Evolutionary conservation across 1,140 invertebrate species (phyloP), one percentile per base, ranked within the genome.

Genomic region (Cephus cinctus): DNA sequence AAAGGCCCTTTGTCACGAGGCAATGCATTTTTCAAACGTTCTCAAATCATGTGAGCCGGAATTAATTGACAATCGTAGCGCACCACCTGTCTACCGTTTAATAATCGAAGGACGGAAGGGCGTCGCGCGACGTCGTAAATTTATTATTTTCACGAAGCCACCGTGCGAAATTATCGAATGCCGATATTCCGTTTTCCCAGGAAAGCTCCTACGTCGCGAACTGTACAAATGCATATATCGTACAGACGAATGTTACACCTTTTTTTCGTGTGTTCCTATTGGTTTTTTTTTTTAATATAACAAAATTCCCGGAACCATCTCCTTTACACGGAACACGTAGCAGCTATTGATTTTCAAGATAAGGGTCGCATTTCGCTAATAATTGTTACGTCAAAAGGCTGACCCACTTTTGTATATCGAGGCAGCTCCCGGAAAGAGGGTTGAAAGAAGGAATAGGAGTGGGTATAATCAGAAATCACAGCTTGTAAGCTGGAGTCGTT

Each of bases 391-490:
- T 6, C 15, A 9, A 2, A 38, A 11, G 16, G 46, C 16, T n/a
- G 25, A 15, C 27, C 14, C 34, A 15, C 34, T 52, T 52, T 52
- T 23, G 14, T 41, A 25, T 39, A 35, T 44, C 46, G 50, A 56
- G 23, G 25, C 27, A 35, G 35, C 38, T 8, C 5, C 5, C 11
- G 1, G 19, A 36, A 46, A 50, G 43, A 25, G 11, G 31, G n/a
- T n/a, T 42, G 40, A 27, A 31, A 30, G 14, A 30, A 30, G 14
- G 27, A 30, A 12, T 12, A 12, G 27, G 9, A 11, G 27, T 12
- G 39, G 32, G 19, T 22, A 38, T 61, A 55, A 61, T 61, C 48
- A 57, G 52, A 61, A 61, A 61, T 61, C 55, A 58, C 46, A 55
- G 43, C 23, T 61, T 58, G 55, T 50, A 52, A 56, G 40, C 40